Percentiles rank a stretch among this genome's conserved stretches.
These are phyloP conservation scores for Deilephila elpenor DNA, from an alignment of 2,888 invertebrate genomes.

Conservation along the genomic window DNA sequence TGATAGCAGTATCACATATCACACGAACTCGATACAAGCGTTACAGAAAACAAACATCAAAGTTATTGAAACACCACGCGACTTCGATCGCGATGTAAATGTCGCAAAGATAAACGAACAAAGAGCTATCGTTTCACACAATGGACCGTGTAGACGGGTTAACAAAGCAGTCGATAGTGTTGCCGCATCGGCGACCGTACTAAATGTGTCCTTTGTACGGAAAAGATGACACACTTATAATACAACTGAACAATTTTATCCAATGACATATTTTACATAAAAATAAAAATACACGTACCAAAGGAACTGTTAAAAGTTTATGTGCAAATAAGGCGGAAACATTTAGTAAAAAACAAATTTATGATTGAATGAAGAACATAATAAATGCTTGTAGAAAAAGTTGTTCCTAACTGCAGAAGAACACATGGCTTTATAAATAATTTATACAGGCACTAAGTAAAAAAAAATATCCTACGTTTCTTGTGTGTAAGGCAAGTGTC, in stretches of 20 bases:
- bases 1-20: neutral
- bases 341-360: too few species aligned
- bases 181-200: neutral
- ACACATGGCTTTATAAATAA: too few species aligned
- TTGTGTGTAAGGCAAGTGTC: too few species aligned
- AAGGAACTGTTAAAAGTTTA: neutral
- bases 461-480: too few species aligned
- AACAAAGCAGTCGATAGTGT: neutral
- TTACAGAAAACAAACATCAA: neutral
- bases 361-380: too few species aligned
- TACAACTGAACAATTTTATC: neutral
- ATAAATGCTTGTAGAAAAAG: too few species aligned
- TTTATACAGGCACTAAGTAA: too few species aligned
- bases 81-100: constrained; percentile 7
- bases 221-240: neutral
- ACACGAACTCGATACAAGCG: neutral
- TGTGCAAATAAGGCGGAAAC: too few species aligned
- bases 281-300: too few species aligned
- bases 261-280: neutral
- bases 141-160: neutral
- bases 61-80: neutral
- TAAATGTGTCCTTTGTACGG: constrained; percentile 23
- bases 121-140: constrained; percentile 21
- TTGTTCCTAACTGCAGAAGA: too few species aligned
- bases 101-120: constrained; percentile 12